These are phyloP conservation scores for Drosophila watanabei DNA, from an alignment of 1,140 invertebrate genomes.

Conservation along the genomic window DNA sequence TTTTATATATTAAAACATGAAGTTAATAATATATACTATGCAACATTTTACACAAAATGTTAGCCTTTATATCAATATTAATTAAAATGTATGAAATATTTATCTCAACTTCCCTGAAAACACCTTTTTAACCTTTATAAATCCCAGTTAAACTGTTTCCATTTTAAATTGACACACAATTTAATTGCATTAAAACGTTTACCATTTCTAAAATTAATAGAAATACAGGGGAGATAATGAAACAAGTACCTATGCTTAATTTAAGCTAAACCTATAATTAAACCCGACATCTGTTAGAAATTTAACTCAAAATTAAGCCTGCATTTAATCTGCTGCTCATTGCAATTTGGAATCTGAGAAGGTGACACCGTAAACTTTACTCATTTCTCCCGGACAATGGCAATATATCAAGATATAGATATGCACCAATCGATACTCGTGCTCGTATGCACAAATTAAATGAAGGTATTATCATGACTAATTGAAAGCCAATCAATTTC, in stretches of 20 bases:
- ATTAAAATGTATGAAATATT: no score
- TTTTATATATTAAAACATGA: not conserved
- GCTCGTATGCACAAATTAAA: constrained; percentile 3
- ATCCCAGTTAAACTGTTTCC: not conserved
- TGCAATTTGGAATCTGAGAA: no score
- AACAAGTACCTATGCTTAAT: not conserved
- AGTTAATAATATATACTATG: not conserved
- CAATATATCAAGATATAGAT: not conserved
- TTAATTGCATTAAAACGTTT: not conserved
- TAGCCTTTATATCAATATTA: no score
- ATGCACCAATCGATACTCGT: not conserved
- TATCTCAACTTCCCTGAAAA: not conserved
- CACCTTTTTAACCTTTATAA: not conserved
- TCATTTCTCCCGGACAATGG: not conserved
- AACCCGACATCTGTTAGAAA: not conserved
- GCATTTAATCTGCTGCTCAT: not conserved
- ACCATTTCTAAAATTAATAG: not conserved
- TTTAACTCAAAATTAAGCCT: not conserved
- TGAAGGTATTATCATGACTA: not conserved
- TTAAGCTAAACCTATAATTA: not conserved
- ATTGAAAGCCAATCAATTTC: constrained; percentile 1
- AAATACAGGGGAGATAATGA: not conserved
- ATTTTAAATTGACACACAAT: not conserved
- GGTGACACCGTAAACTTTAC: not conserved
- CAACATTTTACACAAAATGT: not conserved